Percentiles rank a stretch among this genome's conserved stretches.
Evolutionary conservation across 2,113 vertebrate species (phyloP).

Genomic region (Uria aalge): DNA sequence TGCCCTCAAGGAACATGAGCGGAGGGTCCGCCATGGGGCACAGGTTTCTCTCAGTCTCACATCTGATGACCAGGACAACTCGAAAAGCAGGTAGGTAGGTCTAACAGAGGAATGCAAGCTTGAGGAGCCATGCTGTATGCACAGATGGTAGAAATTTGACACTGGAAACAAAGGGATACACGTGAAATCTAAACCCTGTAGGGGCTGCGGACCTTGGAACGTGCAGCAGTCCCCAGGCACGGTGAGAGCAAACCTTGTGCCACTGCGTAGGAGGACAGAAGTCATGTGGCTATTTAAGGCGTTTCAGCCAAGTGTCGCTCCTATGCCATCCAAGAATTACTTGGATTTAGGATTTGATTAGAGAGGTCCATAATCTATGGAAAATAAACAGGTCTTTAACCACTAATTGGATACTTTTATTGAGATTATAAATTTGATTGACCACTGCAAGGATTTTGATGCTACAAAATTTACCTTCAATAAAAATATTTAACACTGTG

Average conservation of each 20-base stretch:
- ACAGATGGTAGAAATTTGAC: accelerated
- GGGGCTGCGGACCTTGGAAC: background rate
- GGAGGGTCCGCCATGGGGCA: background rate
- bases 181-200: background rate
- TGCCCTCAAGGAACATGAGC: background rate
- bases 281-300: too few relatives aligned
- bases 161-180: background rate
- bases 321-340: background rate
- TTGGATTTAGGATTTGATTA: background rate
- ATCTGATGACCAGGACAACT: background rate
- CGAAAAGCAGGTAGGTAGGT: background rate
- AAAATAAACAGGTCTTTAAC: background rate
- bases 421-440: background rate
- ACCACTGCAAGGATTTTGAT: background rate
- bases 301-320: background rate
- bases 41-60: background rate
- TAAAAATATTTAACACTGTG: background rate
- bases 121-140: accelerated
- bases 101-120: background rate
- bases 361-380: background rate
- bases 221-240: background rate
- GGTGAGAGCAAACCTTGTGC: background rate
- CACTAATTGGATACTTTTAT: background rate
- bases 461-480: background rate
- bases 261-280: accelerated